A percentile compares a stretch with the other conserved stretches of the same genome.
Evolutionary conservation across 1,140 invertebrate genomes (phyloP).

Genomic region (Drosophila kurseongensis): DNA sequence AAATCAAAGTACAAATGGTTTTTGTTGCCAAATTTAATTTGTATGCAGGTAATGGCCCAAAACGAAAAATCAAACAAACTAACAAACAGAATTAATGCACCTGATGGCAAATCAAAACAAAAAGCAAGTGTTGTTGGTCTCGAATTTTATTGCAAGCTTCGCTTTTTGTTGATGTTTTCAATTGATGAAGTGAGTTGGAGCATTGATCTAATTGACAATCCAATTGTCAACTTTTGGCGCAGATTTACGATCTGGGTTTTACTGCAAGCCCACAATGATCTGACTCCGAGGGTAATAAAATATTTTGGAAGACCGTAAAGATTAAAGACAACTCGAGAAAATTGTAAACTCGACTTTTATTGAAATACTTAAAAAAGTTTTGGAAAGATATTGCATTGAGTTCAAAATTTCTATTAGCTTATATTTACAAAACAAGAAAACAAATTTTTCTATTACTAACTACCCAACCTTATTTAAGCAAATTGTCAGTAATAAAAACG

Average conservation of each 20-base stretch:
- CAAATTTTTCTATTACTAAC: too few species aligned
- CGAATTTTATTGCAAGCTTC: slow-evolving; percentile 20
- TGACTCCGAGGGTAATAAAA: slow-evolving; percentile 13
- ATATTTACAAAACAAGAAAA: too few species aligned
- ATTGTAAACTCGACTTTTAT: background rate
- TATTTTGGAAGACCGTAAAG: background rate
- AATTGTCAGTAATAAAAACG: too few species aligned
- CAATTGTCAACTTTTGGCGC: slow-evolving; percentile 27
- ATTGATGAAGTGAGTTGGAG: slow-evolving; percentile 41
- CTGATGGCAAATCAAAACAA: slow-evolving; percentile 43
- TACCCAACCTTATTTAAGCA: too few species aligned
- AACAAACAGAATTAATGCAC: slow-evolving; percentile 27
- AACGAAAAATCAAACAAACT: slow-evolving; percentile 15
- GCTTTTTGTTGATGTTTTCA: slow-evolving; percentile 12
- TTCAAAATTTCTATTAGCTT: too few species aligned
- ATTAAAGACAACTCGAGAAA: too few species aligned
- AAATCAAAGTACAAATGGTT: slow-evolving; percentile 13
- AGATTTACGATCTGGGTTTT: slow-evolving; percentile 52
- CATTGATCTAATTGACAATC: slow-evolving; percentile 68
- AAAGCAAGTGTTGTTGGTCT: slow-evolving; percentile 48
- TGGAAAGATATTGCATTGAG: background rate
- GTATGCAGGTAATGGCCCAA: slow-evolving; percentile 32
- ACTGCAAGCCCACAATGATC: slow-evolving; percentile 4
- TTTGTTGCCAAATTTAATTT: slow-evolving; percentile 29
- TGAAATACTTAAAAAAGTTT: background rate